A percentile compares a stretch with the other conserved stretches of the same genome.
Conservation (phyloP, 2,888 invertebrate genomes). For the Frankliniella intonsa region DNA sequence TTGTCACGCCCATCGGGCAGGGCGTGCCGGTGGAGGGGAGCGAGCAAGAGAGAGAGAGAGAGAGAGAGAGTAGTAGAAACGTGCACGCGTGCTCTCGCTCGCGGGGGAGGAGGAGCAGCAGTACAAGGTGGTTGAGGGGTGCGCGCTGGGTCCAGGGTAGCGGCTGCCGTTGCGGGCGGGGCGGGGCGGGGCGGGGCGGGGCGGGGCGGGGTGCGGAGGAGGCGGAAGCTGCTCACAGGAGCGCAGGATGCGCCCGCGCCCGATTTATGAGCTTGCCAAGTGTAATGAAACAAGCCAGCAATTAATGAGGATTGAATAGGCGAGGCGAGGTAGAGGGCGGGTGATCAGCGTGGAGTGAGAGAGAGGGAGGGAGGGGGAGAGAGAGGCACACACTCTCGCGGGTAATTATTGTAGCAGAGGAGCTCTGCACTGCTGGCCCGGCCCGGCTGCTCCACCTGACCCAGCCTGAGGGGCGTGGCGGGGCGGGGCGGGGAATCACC, state of each 20-base stretch:
- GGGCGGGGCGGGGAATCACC: background rate
- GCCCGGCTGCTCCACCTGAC: background rate
- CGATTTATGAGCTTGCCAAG: constrained; percentile 13
- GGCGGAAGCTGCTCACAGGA: background rate
- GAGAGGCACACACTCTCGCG: too few species aligned
- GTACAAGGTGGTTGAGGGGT: too few species aligned
- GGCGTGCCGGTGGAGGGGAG: background rate
- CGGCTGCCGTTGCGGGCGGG: background rate
- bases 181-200: background rate
- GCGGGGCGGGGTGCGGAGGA: background rate
- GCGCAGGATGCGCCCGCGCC: background rate
- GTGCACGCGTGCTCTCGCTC: too few species aligned
- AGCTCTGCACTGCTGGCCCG: background rate
- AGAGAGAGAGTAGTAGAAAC: too few species aligned
- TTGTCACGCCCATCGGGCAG: too few species aligned
- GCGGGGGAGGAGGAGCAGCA: too few species aligned
- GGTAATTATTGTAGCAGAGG: too few species aligned
- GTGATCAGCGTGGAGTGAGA: background rate
- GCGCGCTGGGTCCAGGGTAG: background rate
- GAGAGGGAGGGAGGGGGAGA: too few species aligned
- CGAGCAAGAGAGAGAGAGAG: background rate
- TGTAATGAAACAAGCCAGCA: constrained; percentile 20
- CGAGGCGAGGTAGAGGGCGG: background rate
- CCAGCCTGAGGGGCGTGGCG: background rate
- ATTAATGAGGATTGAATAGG: constrained; percentile 16